Conservation (phyloP, 1,140 invertebrate species). For the Octopus sinensis region DNA sequence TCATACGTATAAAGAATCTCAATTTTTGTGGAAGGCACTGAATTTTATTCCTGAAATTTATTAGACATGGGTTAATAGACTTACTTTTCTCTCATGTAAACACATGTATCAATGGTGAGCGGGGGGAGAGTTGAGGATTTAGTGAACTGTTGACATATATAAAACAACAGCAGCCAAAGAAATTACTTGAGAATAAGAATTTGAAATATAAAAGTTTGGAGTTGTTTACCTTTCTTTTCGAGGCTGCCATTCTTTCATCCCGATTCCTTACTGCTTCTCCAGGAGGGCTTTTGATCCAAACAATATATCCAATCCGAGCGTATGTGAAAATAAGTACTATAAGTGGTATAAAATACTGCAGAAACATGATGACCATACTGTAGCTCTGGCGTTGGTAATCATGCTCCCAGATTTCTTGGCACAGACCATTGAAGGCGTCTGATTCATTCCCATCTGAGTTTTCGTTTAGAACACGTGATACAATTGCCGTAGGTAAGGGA, state of each 20-base stretch:
- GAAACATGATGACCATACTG: slow-evolving; percentile 71
- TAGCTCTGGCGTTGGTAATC: slow-evolving; percentile 63
- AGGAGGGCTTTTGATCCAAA: slow-evolving; percentile 83
- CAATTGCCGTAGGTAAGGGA: slow-evolving; percentile 42
- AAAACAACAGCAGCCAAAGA: too few species aligned
- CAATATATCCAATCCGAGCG: slow-evolving; percentile 76
- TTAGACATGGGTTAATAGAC: too few species aligned
- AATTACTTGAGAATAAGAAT: too few species aligned
- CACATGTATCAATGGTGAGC: too few species aligned
- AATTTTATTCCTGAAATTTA: too few species aligned
- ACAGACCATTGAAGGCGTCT: slow-evolving; percentile 27
- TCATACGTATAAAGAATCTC: too few species aligned
- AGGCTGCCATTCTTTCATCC: slow-evolving; percentile 77
- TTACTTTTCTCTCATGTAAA: too few species aligned
- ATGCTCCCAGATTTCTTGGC: slow-evolving; percentile 33
- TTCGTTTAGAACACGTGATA: slow-evolving; percentile 24
- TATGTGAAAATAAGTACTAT: slow-evolving; percentile 81
- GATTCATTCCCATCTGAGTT: slow-evolving; percentile 16
- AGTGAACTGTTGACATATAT: too few species aligned
- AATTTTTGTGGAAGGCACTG: too few species aligned
- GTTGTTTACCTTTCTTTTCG: slow-evolving; percentile 79
- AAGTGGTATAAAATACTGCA: slow-evolving; percentile 83
- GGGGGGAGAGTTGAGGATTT: too few species aligned
- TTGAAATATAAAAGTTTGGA: too few species aligned
- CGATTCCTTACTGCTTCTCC: slow-evolving; percentile 80